Evolutionary conservation across 2,888 invertebrate genomes (phyloP).

Genomic region (Notodonta ziczac): DNA sequence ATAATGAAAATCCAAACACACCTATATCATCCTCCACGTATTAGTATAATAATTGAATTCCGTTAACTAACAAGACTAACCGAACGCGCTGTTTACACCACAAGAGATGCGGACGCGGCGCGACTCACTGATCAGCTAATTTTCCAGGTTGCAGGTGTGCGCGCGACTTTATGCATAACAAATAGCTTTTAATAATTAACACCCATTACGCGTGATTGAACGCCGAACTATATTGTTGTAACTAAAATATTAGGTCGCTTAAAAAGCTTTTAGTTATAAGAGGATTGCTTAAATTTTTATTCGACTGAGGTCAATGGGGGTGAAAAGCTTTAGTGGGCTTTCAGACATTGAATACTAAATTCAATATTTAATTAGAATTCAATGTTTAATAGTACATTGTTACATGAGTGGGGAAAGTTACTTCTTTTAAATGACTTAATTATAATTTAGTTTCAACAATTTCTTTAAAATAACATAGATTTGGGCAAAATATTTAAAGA

Average conservation of each 20-base stretch:
- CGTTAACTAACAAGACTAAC: conserved; percentile 44
- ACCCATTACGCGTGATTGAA: conserved; percentile 35
- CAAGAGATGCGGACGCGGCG: conserved; percentile 45
- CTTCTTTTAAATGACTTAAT: too few species aligned
- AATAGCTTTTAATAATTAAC: conserved; percentile 45
- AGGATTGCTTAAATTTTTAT: conserved; percentile 1
- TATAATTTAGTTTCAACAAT: too few species aligned
- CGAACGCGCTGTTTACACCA: conserved; percentile 4
- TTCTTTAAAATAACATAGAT: too few species aligned
- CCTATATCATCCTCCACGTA: conserved; percentile 35
- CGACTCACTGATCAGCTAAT: conserved; percentile 71
- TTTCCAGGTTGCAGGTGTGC: conserved; percentile 54
- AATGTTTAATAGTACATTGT: too few species aligned
- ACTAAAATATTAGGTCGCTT: conserved; percentile 2
- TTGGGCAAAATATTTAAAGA: too few species aligned
- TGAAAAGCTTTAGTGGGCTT: background rate
- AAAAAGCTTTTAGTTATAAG: conserved; percentile 2
- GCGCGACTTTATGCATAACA: conserved; percentile 58
- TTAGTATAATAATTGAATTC: conserved; percentile 34
- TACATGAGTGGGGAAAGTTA: too few species aligned
- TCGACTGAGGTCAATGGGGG: background rate
- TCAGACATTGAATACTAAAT: background rate
- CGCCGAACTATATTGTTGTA: conserved; percentile 1
- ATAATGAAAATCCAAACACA: conserved; percentile 18
- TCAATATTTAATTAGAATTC: too few species aligned